Evolutionary conservation across 2,888 invertebrate genomes (phyloP).

Genomic region (Therioaphis trifolii): DNA sequence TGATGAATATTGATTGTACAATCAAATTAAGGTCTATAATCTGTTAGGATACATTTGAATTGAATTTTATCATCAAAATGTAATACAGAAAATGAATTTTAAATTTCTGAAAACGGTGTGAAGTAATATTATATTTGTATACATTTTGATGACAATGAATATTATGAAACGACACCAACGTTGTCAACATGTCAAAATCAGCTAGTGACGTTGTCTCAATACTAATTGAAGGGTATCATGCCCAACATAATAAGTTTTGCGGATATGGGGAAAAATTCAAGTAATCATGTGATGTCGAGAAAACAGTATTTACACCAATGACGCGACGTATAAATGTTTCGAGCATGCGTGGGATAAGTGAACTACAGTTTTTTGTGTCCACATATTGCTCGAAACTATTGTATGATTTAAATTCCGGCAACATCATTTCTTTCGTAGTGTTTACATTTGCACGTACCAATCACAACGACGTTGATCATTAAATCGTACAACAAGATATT

Average conservation of each 20-base stretch:
- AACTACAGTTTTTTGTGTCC: not conserved
- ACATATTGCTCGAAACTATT: not conserved
- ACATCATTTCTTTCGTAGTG: not conserved
- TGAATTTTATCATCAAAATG: not conserved
- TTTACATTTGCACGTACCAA: not conserved
- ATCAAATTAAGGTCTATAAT: not conserved
- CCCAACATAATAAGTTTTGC: not conserved
- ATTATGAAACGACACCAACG: not conserved
- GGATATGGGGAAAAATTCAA: not conserved
- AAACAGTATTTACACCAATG: not conserved
- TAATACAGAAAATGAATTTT: not conserved
- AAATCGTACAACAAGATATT: not conserved
- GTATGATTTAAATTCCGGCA: conserved; percentile 4
- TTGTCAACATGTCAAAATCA: not conserved
- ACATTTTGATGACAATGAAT: not conserved
- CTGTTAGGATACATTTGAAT: not conserved
- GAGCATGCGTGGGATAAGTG: not conserved
- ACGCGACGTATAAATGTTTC: not conserved
- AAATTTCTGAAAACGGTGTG: not conserved
- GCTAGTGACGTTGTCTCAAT: not conserved
- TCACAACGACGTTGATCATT: conserved; percentile 27
- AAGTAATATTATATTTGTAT: not conserved
- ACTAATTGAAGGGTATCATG: not conserved
- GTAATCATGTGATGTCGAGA: not conserved
- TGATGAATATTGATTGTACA: not conserved